Base-by-base conservation (phyloP, 2,797 vertebrate species). In the Epinephelus malabaricus region DNA sequence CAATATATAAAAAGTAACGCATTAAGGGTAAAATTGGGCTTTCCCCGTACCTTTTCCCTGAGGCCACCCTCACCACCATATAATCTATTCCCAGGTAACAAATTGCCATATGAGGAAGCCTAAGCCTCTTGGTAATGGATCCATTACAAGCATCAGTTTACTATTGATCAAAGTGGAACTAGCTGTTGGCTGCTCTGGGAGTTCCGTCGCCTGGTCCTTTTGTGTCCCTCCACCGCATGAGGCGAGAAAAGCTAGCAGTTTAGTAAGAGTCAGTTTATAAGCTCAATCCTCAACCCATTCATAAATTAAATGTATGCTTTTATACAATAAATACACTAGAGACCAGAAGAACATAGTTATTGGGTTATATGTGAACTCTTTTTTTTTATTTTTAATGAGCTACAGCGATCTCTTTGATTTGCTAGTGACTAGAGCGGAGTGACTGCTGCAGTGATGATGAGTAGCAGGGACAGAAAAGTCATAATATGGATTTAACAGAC, bases 41-140 rank as follows among this genome's bases (percentile, higher is more conserved):
- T 74, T 85, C 83, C 34, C 17, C 63, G 70, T 70, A 60, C 5
- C 46, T 76, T 79, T 66, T 81, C 76, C 78, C 89, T 4, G n/a
- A 74, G 79, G 87, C 82, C 56, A 81, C 45, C 38, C 13, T 46
- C 50, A 51, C 58, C 71, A 67, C 70, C 76, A 61, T 63, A 59
- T 60, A 81, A 86, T 85, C 78, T 78, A 74, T 80, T 86, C 79
- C 58, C 30, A 81, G 65, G 76, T 80, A 88, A 84, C 76, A 86
- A 73, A 92, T 81, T 79, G 60, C 83, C 74, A 49, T 9, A 69
- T 6, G 30, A 85, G 72, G 54, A 82, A 73, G 62, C 78, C 73
- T 21, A 6, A 23, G 69, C 70, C 63, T 59, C 73, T 70, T 63
- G 53, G 71, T 88, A 90, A 89, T 86, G 78, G 85, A 89, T 88